Conservation (phyloP, 2,888 invertebrate species). For the Epistrophe grossulariae region DNA sequence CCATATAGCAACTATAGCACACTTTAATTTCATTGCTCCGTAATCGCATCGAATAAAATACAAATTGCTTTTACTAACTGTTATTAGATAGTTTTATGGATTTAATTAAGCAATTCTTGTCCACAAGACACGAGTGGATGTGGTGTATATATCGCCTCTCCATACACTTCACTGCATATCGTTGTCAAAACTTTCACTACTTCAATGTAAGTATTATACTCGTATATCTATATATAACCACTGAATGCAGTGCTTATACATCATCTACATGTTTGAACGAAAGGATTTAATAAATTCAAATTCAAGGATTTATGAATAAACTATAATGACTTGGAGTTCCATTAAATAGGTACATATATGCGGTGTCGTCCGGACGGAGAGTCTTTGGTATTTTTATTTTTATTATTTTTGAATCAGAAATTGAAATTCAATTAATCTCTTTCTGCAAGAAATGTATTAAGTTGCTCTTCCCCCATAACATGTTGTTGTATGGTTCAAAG, state of each 20-base stretch:
- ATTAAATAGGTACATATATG: slow-evolving; percentile 22
- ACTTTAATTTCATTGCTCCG: slow-evolving; percentile 35
- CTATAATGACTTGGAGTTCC: slow-evolving; percentile 27
- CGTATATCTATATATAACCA: neutral
- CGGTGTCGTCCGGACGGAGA: neutral
- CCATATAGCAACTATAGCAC: slow-evolving; percentile 33
- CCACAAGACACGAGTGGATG: slow-evolving; percentile 11
- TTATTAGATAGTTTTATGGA: slow-evolving; percentile 73
- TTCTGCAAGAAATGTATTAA: neutral
- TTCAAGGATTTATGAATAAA: slow-evolving; percentile 56
- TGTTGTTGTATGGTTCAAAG: slow-evolving; percentile 3
- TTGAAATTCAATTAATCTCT: slow-evolving; percentile 54
- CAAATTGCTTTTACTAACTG: slow-evolving; percentile 70
- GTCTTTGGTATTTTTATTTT: neutral
- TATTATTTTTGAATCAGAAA: slow-evolving; percentile 3
- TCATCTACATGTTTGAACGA: neutral
- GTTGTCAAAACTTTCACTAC: slow-evolving; percentile 66
- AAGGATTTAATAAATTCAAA: slow-evolving; percentile 42
- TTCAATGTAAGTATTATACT: neutral
- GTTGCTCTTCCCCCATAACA: neutral
- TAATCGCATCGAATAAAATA: slow-evolving; percentile 71
- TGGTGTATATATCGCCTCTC: neutral
- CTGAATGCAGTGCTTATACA: neutral
- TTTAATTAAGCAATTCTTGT: slow-evolving; percentile 69
- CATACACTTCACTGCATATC: neutral